Percentiles rank a stretch among this genome's conserved stretches.
Conservation (phyloP, 2,797 vertebrate species). For the Enteromius paludinosus region DNA sequence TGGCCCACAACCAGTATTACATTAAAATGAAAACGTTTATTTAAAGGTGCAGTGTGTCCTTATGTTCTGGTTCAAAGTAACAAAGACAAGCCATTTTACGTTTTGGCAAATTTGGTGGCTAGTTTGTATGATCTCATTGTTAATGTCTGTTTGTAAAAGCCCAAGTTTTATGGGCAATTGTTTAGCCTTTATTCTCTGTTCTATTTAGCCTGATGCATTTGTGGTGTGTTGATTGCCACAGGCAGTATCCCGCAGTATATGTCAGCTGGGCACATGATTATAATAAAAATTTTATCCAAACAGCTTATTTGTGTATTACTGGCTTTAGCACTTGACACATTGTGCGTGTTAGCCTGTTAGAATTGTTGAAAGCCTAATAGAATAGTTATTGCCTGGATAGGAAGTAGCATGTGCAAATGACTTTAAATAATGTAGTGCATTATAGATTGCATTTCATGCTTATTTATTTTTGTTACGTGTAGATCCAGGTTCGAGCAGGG, state of each 20-base stretch:
- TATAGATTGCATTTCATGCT: background rate
- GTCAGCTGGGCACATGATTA: background rate
- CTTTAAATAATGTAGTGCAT: background rate
- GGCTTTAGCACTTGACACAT: background rate
- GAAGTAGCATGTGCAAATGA: background rate
- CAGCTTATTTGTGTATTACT: background rate
- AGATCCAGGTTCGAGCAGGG: constrained; percentile 96
- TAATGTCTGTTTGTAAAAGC: background rate
- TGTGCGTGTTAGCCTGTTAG: background rate
- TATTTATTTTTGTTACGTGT: constrained; percentile 26
- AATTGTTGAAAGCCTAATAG: too few species aligned
- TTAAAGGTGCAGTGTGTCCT: background rate
- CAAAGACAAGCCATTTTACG: background rate
- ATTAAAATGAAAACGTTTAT: background rate
- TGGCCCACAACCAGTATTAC: background rate
- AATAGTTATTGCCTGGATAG: background rate
- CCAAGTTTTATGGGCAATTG: background rate
- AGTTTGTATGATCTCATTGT: background rate
- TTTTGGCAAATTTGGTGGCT: background rate
- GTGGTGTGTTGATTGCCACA: background rate
- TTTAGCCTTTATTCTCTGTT: background rate
- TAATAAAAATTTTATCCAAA: background rate
- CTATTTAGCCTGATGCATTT: background rate
- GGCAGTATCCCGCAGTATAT: background rate
- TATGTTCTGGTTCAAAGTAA: background rate